Percentiles rank a stretch among this genome's conserved stretches.
Conservation (phyloP, 1,140 invertebrate genomes). For the Drosophila santomea region DNA sequence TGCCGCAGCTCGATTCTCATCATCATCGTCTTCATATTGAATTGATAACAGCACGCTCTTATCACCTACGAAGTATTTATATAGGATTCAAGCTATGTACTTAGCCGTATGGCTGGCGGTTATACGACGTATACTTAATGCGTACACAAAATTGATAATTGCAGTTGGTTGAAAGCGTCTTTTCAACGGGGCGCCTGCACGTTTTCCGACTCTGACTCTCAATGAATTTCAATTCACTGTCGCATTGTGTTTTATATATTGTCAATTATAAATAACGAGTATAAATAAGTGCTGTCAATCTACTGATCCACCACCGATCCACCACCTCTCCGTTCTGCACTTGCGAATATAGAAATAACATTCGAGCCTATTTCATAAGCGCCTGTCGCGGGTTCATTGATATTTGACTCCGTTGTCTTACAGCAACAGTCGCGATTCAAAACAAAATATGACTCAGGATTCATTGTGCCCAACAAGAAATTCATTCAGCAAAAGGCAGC, state of each 20-base stretch:
- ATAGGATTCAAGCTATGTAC: slow-evolving; percentile 24
- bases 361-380: slow-evolving; percentile 77
- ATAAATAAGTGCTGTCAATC: slow-evolving; percentile 33
- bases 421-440: slow-evolving; percentile 22
- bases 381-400: slow-evolving; percentile 70
- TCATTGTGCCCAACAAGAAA: slow-evolving; percentile 26
- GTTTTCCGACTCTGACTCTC: slow-evolving; percentile 57
- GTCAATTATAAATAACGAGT: slow-evolving; percentile 35
- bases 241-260: slow-evolving; percentile 32
- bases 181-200: slow-evolving; percentile 35
- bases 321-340: slow-evolving; percentile 1
- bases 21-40: slow-evolving; percentile 30
- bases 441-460: slow-evolving; percentile 41
- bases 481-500: slow-evolving; percentile 9
- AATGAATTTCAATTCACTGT: slow-evolving; percentile 68
- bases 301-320: slow-evolving; percentile 16
- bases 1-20: background rate
- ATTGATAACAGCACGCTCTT: slow-evolving; percentile 64
- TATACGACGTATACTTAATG: slow-evolving; percentile 59
- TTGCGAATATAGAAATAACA: slow-evolving; percentile 41
- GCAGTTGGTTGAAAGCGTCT: slow-evolving; percentile 60
- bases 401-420: slow-evolving; percentile 60
- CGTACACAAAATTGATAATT: slow-evolving; percentile 70
- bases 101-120: slow-evolving; percentile 9
- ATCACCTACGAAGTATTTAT: slow-evolving; percentile 36